Evolutionary conservation across 2,888 invertebrate species (phyloP).

Genomic region (Macrophya annulata): DNA sequence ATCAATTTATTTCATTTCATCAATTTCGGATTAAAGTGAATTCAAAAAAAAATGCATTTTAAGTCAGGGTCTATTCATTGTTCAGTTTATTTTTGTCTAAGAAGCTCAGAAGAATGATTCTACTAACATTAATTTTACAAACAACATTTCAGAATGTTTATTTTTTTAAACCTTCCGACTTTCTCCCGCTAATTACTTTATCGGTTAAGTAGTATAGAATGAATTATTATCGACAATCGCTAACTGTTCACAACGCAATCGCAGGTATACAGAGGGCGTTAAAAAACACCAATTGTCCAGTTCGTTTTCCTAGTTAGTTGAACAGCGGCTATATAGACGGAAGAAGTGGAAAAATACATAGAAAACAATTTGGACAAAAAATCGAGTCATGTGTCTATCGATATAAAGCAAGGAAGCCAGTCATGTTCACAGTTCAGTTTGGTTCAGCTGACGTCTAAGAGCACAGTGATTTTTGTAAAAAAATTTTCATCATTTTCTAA

Average conservation of each 20-base stretch:
- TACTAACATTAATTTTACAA: neutral
- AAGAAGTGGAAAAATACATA: neutral
- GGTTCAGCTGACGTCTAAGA: neutral
- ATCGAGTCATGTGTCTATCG: neutral
- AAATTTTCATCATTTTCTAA: neutral
- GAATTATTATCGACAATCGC: neutral
- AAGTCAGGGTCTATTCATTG: neutral
- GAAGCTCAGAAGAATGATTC: neutral
- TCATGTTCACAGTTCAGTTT: slow-evolving; percentile 2
- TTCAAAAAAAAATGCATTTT: neutral
- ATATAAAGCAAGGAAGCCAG: neutral
- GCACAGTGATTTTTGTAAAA: neutral
- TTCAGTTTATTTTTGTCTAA: neutral
- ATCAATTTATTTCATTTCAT: neutral
- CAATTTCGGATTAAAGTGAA: neutral
- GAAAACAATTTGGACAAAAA: slow-evolving; percentile 1
- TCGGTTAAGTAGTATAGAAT: neutral
- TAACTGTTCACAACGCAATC: neutral
- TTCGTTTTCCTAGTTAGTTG: neutral
- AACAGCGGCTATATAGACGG: neutral
- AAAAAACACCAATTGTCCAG: neutral
- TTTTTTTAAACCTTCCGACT: neutral
- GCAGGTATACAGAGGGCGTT: neutral
- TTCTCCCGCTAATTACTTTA: neutral
- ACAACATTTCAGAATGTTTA: neutral